phyloP scores from a whole-genome alignment of 2,797 vertebrate species.

The Pelochelys cantorii region DNA sequence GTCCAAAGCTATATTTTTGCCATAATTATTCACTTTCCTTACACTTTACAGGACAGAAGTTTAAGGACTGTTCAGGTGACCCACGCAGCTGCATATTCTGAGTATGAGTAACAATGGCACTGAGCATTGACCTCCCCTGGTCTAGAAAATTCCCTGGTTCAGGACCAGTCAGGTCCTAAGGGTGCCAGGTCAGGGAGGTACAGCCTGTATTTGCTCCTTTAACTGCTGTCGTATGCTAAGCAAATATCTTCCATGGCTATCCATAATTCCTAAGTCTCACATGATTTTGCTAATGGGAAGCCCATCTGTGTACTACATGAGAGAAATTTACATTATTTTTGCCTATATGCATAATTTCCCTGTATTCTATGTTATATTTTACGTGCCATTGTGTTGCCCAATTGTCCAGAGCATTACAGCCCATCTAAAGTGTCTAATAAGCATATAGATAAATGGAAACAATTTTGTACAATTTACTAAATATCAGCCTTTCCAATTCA shows the following conservation, averaged over 20 bases:
- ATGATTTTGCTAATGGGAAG: neutral
- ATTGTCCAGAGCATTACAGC: neutral
- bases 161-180: no score
- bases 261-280: neutral
- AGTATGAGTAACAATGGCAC: no score
- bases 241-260: neutral
- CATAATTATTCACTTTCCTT: neutral
- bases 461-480: neutral
- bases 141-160: no score
- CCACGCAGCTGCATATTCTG: no score
- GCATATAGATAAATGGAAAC: neutral
- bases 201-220: neutral
- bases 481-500: neutral
- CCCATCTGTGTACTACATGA: neutral
- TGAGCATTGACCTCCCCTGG: no score
- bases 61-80: neutral
- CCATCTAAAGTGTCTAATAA: neutral
- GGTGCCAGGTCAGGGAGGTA: no score
- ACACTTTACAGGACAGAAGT: neutral
- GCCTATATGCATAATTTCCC: neutral
- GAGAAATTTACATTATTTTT: neutral
- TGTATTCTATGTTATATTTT: neutral
- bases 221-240: conserved; percentile 16
- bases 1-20: neutral
- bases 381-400: neutral